These are phyloP conservation scores for Peromyscus polionotus DNA, from an alignment of 2,113 vertebrate species.

Conservation along the genomic window DNA sequence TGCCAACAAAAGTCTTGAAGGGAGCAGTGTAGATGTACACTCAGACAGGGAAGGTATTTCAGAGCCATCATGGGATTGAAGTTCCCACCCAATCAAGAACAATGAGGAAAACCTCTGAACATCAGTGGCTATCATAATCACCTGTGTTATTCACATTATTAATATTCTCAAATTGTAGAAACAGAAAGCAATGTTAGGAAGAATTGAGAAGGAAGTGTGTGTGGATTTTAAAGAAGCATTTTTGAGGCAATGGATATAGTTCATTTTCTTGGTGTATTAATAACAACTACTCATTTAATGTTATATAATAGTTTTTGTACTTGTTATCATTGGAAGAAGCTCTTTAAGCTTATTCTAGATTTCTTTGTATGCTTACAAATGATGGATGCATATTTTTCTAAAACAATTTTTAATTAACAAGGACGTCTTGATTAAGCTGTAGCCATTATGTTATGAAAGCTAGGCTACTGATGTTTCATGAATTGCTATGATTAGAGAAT, in stretches of 20 bases:
- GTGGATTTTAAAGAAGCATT: not conserved
- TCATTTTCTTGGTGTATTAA: not conserved
- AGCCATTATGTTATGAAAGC: not conserved
- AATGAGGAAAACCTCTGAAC: not conserved
- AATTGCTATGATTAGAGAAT: not conserved
- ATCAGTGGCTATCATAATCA: not conserved
- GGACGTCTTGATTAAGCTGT: not conserved
- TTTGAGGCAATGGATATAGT: not conserved
- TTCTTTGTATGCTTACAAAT: not conserved
- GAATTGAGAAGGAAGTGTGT: not conserved
- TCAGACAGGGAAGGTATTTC: not conserved
- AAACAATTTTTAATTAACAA: not conserved
- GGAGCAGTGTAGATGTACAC: not conserved
- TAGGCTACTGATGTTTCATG: not conserved
- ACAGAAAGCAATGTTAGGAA: not conserved
- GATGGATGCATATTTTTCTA: not conserved
- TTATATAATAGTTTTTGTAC: not conserved
- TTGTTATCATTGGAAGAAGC: not conserved
- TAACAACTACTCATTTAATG: not conserved
- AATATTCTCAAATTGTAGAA: not conserved
- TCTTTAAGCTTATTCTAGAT: not conserved
- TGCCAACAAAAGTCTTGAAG: not conserved
- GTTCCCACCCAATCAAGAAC: not conserved
- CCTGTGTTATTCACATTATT: not conserved
- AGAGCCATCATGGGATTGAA: not conserved